Evolutionary conservation across 2,113 vertebrate species (phyloP), one percentile per base, ranked within the genome.

Genomic region (Cynocephalus volans): DNA sequence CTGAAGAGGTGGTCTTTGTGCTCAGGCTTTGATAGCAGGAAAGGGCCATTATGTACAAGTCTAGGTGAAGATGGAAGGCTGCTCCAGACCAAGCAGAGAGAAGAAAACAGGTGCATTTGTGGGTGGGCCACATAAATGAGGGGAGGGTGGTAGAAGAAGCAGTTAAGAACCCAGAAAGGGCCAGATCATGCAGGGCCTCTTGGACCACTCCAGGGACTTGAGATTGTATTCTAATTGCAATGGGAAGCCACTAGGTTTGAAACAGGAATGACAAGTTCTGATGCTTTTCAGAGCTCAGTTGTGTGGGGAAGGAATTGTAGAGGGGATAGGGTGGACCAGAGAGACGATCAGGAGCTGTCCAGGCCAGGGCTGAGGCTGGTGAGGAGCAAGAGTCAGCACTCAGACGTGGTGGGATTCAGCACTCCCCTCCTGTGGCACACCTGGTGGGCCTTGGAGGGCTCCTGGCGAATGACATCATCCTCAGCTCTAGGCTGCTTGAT

Each of bases 1-100:
- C n/a, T 45, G 62, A 28, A 18, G 54, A 96, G 36, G 80, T 18
- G 9, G 6, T 14, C 0, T 33, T 88, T 86, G 62, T 88, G 14
- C 58, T 89, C 12, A 52, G 95, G 93, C 93, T 97, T 97, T 92
- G 87, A 26, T 84, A 85, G 31, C 67, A 94, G 88, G 73, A 85
- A 98, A 73, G n/a, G 97, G 77, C n/a, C n/a, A n/a, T n/a, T n/a
- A n/a, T 95, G 70, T 87, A 95, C 24, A 18, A 3, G 1, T 76
- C 36, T 50, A 18, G 14, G 56, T 48, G 28, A 50, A 56, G 81
- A 24, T 1, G 4, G 21, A 79, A 45, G 36, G 80, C 18, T 50
- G 6, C 18, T 24, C 50, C 12, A 13, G 23, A 15, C 14, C 33
- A 64, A 65, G 28, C 60, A 52, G 72, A 69, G 60, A 86, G 41